Evolutionary conservation across 2,888 invertebrate genomes (phyloP), one percentile per base, ranked within the genome.

Genomic region (Timema cristinae): DNA sequence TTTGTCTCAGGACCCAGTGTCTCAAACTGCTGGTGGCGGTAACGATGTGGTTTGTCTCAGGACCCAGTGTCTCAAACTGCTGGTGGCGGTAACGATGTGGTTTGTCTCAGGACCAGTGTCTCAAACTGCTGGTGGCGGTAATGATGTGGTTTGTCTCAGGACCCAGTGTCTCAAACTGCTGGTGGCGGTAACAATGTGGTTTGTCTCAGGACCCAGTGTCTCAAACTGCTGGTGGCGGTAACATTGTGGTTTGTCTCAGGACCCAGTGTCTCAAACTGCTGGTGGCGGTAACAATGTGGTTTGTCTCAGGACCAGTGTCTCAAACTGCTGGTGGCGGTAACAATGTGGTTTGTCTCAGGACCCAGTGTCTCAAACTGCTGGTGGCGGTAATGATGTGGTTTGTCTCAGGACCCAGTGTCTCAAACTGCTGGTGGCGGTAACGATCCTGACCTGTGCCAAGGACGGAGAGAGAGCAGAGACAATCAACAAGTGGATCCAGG

Each of bases 401-500:
- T n/a, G 71, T 85, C 85, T 67, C 82, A 92, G 92, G 79, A 89
- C 93, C 16, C 93, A 95, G 81, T 95, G 95, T 79, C 85, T 95
- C 78, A 93, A 94, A 77, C 85, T 95, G 13, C 85, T 97, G 76
- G 93, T 96, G 68, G 95, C 94, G 11, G 92, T 95, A 15, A 94
- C 94, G 0, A 91, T 97, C 76, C 83, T 97, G 70, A 95, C 94
- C 0, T 95, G 95, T 78, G 88, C 90, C 71, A 91, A 91, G n/a
- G 93, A 93, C 78, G 83, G 87, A 67, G 93, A 94, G 79, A 86
- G 96, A 61, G 94, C 95, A 0, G 91, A 93, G 77, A 90, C 91
- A 13, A 86, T 97, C 49, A 93, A 94, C 81, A 95, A 95, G 81
- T 97, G 97, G 97, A 95, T 97, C 78, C 91, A 94, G 79, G 87